Base-by-base conservation (phyloP, 2,797 vertebrate genomes). In the Coracias cyanogaster region DNA sequence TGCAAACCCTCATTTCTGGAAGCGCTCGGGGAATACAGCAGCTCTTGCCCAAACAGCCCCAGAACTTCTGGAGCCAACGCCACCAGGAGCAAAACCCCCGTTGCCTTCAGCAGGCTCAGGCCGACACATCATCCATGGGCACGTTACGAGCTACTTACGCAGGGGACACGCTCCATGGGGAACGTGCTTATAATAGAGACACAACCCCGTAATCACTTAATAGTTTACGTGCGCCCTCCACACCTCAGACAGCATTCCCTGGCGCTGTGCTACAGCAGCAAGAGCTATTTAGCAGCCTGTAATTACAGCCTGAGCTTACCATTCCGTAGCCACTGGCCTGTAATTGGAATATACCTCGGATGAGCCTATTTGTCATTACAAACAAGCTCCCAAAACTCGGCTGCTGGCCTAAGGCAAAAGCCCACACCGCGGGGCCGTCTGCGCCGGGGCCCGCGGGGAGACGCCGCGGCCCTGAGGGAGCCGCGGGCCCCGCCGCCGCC, bases 131-230 rank as follows among this genome's bases (percentile, higher is more conserved):
- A 24, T 5, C 66, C 35, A 5, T 0, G 3, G 37, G 17, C 5
- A 11, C 0, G 0, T 31, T 28, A 35, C 43, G n/a, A 29, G 31
- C 2, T 20, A 49, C 52, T 37, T 41, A 4, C 3, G 0, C 15
- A 33, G 64, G 0, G 1, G n/a, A 48, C 77, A 33, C 2, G 1
- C 15, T 52, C 46, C 9, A 5, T 3, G 28, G 9, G 21, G n/a
- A 67, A 33, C 25, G 12, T 6, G 45, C 24, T 48, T 14, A 26
- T 15, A 19, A 28, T 18, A 67, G 10, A 49, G n/a, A 6, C 55
- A 3, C 29, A 45, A 39, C 15, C 20, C 14, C 25, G 2, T 58
- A n/a, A 73, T 18, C 73, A 26, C 26, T 33, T 54, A 24, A 69
- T 3, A 12, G 45, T 9, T 35, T 26, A 20, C 54, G 18, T 0